Conservation (phyloP, 1,140 invertebrate species). For the Ceratosolen solmsi region DNA sequence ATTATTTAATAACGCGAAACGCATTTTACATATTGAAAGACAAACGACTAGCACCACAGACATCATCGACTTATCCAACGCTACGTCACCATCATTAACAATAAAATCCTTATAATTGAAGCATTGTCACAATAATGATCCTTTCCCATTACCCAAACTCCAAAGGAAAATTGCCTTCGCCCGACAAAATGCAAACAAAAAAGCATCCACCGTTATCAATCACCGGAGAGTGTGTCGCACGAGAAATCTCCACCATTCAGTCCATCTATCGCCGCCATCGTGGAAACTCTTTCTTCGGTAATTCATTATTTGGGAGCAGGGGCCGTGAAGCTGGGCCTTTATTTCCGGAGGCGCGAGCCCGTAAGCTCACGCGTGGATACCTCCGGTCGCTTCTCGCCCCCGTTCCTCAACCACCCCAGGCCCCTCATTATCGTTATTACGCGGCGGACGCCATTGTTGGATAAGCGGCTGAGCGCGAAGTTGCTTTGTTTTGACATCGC, state of each 20-base stretch:
- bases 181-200: background rate
- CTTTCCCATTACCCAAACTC: too few species aligned
- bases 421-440: constrained; percentile 43
- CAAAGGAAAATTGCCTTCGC: too few species aligned
- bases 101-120: too few species aligned
- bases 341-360: constrained; percentile 28
- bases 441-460: constrained; percentile 11
- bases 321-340: background rate
- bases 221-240: background rate
- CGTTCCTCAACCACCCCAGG: background rate
- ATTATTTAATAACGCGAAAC: too few species aligned
- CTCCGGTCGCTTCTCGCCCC: background rate
- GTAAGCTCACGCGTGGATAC: constrained; percentile 38
- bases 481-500: background rate
- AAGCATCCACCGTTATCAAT: background rate
- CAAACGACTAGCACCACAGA: too few species aligned
- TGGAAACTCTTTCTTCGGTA: background rate
- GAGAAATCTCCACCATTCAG: background rate
- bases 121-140: too few species aligned
- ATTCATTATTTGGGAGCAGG: constrained; percentile 11
- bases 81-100: too few species aligned
- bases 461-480: background rate
- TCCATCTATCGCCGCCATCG: background rate
- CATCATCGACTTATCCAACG: too few species aligned
- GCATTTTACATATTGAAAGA: too few species aligned